Evolutionary conservation across 2,797 vertebrate species (phyloP).

Genomic region (Macropus fuliginosus): DNA sequence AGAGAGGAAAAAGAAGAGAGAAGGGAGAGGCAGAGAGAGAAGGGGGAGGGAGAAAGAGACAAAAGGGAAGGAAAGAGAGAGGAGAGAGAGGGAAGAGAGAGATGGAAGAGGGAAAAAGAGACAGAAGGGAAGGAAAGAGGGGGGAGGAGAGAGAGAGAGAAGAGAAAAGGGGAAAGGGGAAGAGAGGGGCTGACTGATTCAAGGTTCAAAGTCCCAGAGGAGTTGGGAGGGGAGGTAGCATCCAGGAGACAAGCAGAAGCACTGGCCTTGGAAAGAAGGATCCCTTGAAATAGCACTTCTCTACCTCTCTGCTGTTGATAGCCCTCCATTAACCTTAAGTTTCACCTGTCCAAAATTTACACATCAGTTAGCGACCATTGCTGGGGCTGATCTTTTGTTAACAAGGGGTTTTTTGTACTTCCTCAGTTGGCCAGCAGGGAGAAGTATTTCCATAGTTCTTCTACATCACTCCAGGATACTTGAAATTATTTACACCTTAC

Average conservation of each 20-base stretch:
- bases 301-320: background rate
- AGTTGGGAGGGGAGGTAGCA: background rate
- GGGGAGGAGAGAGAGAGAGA: too few relatives aligned
- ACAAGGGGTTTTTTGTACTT: slow-evolving; percentile 45
- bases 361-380: slow-evolving; percentile 45
- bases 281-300: slow-evolving; percentile 2
- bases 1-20: too few relatives aligned
- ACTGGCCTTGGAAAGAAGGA: background rate
- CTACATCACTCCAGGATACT: background rate
- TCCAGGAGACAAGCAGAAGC: background rate
- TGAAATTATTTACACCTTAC: background rate
- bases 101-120: too few relatives aligned
- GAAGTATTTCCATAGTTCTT: slow-evolving; percentile 65
- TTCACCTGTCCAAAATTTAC: slow-evolving; percentile 37
- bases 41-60: too few relatives aligned
- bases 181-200: background rate
- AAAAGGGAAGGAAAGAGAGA: too few relatives aligned
- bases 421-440: slow-evolving; percentile 70
- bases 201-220: background rate
- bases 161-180: too few relatives aligned
- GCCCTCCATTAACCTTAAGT: slow-evolving; percentile 25
- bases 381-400: background rate
- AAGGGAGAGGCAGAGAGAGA: too few relatives aligned
- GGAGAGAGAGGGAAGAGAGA: too few relatives aligned
- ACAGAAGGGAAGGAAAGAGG: too few relatives aligned